phyloP scores from a whole-genome alignment of 2,797 vertebrate species.

The Sebastes umbrosus region DNA sequence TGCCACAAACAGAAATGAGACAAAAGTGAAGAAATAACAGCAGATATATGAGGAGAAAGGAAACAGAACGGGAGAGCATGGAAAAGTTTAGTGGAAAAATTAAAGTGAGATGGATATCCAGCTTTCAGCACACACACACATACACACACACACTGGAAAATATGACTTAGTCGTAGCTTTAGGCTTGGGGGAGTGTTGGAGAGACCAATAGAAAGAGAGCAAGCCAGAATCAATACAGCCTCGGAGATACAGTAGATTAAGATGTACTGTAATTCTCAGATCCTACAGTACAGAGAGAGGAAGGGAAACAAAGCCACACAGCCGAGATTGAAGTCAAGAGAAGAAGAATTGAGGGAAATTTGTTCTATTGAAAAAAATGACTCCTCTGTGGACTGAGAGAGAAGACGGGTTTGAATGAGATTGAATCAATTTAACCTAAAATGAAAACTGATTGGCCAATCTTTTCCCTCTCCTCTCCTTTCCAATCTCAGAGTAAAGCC shows the following conservation, averaged over 20 bases:
- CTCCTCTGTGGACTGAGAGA: constrained; percentile 9
- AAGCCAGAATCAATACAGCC: constrained; percentile 65
- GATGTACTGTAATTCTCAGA: constrained; percentile 35
- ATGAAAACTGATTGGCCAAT: constrained; percentile 40
- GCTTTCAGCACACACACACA: constrained; percentile 23
- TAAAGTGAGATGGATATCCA: constrained; percentile 19
- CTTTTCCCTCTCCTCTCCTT: constrained; percentile 3
- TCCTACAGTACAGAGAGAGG: constrained; percentile 13
- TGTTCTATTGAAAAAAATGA: constrained; percentile 38
- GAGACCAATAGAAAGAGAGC: constrained; percentile 9
- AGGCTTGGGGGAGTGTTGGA: constrained; percentile 13
- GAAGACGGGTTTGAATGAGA: constrained; percentile 13
- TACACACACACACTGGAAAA: constrained; percentile 48
- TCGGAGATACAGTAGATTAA: constrained; percentile 39
- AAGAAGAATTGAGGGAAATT: constrained; percentile 25
- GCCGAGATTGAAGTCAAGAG: constrained; percentile 12
- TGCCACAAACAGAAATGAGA: not conserved
- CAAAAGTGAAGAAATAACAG: not conserved
- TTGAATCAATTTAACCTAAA: constrained; percentile 25
- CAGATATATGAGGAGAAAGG: not conserved
- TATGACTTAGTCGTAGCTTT: constrained; percentile 47
- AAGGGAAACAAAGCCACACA: constrained; percentile 22
- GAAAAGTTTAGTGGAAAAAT: constrained; percentile 15
- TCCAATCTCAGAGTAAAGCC: constrained; percentile 5
- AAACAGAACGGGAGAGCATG: not conserved